These are phyloP conservation scores for Mormyrus hasselquistii DNA, from an alignment of 2,797 vertebrate species.

Conservation along the genomic window DNA sequence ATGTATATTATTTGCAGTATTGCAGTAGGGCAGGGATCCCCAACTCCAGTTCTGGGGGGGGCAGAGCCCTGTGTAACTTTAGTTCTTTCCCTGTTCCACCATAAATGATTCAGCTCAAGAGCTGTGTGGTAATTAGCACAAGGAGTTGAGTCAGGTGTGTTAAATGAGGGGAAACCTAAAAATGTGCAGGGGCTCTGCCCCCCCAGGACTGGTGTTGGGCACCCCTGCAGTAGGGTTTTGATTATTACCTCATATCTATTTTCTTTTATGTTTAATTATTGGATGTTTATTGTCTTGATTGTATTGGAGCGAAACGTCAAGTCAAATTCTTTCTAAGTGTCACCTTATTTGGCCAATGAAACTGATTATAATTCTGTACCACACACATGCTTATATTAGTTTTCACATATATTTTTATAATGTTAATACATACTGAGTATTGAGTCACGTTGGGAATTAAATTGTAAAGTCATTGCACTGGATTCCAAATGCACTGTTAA, in stretches of 20 bases:
- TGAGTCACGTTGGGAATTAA: background rate
- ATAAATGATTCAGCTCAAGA: too few relatives aligned
- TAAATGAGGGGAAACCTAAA: too few relatives aligned
- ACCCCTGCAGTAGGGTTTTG: background rate
- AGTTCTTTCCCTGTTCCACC: too few relatives aligned
- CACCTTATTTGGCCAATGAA: background rate
- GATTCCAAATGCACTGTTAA: background rate
- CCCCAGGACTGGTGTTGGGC: too few relatives aligned
- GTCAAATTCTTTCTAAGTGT: background rate
- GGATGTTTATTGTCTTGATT: background rate
- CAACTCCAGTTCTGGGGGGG: too few relatives aligned
- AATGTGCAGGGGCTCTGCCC: too few relatives aligned
- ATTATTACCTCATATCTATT: background rate
- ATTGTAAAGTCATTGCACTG: background rate
- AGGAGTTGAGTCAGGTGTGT: too few relatives aligned
- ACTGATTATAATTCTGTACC: background rate
- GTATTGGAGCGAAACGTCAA: background rate
- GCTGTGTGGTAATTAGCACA: too few relatives aligned
- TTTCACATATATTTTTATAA: background rate
- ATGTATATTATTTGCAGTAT: background rate
- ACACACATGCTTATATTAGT: background rate
- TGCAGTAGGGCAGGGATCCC: background rate
- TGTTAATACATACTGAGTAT: background rate
- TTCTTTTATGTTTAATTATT: background rate
- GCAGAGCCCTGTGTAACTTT: too few relatives aligned